These are phyloP conservation scores for Pygmarrhopalites habei DNA, from an alignment of 1,140 invertebrate genomes.

Conservation along the genomic window DNA sequence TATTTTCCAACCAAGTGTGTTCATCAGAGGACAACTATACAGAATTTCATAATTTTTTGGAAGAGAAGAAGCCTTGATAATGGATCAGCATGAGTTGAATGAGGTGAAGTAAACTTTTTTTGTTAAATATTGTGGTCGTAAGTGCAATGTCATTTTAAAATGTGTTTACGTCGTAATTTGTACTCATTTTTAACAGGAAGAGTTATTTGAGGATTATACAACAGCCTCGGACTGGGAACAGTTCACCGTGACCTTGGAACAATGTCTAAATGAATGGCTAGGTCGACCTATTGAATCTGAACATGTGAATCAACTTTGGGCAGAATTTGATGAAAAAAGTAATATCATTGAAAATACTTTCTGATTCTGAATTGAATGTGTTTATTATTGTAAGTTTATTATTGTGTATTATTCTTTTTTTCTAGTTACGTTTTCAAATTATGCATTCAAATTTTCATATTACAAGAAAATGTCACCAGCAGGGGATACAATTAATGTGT, in stretches of 20 bases:
- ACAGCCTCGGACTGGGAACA: constrained; percentile 87
- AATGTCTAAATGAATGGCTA: constrained; percentile 77
- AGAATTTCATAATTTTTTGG: no score
- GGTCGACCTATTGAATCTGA: constrained; percentile 51
- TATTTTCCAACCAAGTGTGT: no score
- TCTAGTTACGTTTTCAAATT: constrained; percentile 18
- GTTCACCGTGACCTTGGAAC: constrained; percentile 82
- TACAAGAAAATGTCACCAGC: constrained; percentile 18
- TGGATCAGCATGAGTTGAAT: no score
- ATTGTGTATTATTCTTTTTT: not conserved
- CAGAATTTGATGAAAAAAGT: constrained; percentile 51
- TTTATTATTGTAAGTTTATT: not conserved
- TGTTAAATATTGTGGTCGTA: no score
- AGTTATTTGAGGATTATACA: constrained; percentile 38
- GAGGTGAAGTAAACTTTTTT: no score
- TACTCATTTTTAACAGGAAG: constrained; percentile 30
- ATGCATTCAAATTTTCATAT: constrained; percentile 29
- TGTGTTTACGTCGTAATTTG: no score
- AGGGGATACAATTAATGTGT: not conserved
- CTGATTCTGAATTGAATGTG: not conserved
- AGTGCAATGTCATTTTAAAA: no score
- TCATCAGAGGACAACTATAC: no score
- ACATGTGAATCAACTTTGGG: constrained; percentile 48
- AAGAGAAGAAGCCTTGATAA: no score
- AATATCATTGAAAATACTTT: constrained; percentile 51